Conservation (phyloP, 2,888 invertebrate species). For the Selenia dentaria region DNA sequence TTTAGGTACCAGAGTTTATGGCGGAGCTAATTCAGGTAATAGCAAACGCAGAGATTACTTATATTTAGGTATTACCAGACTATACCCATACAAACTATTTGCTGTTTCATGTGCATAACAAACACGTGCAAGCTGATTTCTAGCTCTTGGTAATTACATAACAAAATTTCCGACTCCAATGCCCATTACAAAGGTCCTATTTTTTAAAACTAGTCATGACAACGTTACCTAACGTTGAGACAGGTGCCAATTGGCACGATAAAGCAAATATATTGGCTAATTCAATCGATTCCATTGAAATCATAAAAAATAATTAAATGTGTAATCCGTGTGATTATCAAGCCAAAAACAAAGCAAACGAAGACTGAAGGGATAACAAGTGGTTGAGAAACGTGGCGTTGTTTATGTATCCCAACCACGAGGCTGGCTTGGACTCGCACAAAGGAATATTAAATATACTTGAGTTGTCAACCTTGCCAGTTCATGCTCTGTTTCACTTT, state of each 20-base stretch:
- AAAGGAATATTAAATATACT: constrained; percentile 51
- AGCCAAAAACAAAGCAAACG: constrained; percentile 4
- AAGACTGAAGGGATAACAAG: constrained; percentile 5
- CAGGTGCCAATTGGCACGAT: constrained; percentile 16
- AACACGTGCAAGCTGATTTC: constrained; percentile 5
- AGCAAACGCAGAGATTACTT: constrained; percentile 11
- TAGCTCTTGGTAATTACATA: neutral
- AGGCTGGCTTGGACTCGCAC: constrained; percentile 26
- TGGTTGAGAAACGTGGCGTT: constrained; percentile 35
- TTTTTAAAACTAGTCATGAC: too few relatives aligned
- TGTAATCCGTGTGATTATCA: neutral
- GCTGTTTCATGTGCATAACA: constrained; percentile 1
- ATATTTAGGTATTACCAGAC: constrained; percentile 5
- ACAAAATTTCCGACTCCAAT: neutral
- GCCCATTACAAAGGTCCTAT: neutral
- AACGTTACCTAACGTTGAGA: constrained; percentile 2
- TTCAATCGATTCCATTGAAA: constrained; percentile 1
- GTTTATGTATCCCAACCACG: constrained; percentile 6
- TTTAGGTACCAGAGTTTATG: too few relatives aligned
- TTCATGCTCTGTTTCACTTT: constrained; percentile 51
- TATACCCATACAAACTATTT: neutral
- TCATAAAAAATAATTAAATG: neutral
- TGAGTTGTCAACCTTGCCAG: constrained; percentile 52
- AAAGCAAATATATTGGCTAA: constrained; percentile 7
- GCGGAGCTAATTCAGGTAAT: too few relatives aligned